These are phyloP conservation scores for Antennarius striatus DNA, from an alignment of 2,113 vertebrate genomes.

Conservation along the genomic window DNA sequence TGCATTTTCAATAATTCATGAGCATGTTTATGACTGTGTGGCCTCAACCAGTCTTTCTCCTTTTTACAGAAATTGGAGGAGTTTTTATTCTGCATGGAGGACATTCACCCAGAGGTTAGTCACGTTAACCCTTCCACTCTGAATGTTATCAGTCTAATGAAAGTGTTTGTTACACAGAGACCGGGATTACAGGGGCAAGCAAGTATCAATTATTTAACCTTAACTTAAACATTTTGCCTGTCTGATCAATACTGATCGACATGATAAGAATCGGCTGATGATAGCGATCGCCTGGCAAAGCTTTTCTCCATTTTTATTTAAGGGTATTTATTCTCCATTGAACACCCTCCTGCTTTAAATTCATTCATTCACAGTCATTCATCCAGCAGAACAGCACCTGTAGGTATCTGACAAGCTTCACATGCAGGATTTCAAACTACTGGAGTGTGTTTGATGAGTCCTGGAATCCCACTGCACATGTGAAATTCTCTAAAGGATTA, in stretches of 20 bases:
- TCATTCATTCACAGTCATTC: too few relatives aligned
- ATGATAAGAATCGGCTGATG: conserved; percentile 21
- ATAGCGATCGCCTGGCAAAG: not conserved
- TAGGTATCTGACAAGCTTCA: too few relatives aligned
- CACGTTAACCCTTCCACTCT: conserved; percentile 12
- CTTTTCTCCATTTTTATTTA: too few relatives aligned
- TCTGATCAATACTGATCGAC: conserved; percentile 56
- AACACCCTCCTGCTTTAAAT: too few relatives aligned
- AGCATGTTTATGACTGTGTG: conserved; percentile 57
- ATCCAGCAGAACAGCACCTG: too few relatives aligned
- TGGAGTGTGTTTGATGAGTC: too few relatives aligned
- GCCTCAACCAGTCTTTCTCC: conserved; percentile 54
- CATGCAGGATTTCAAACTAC: too few relatives aligned
- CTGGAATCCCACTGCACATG: too few relatives aligned
- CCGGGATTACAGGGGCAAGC: conserved; percentile 3
- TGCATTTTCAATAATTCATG: conserved; percentile 73
- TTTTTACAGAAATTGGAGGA: conserved; percentile 81
- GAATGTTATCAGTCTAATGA: conserved; percentile 43
- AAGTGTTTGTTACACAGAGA: conserved; percentile 30
- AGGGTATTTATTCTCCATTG: too few relatives aligned
- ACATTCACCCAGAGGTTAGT: conserved; percentile 75
- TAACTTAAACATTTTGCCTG: conserved; percentile 39
- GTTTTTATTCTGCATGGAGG: conserved; percentile 82
- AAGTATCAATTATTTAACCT: conserved; percentile 47
- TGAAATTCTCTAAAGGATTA: too few relatives aligned